A percentile compares a stretch with the other conserved stretches of the same genome.
phyloP scores from a whole-genome alignment of 2,113 vertebrate genomes.

The Platycercus adscitus region DNA sequence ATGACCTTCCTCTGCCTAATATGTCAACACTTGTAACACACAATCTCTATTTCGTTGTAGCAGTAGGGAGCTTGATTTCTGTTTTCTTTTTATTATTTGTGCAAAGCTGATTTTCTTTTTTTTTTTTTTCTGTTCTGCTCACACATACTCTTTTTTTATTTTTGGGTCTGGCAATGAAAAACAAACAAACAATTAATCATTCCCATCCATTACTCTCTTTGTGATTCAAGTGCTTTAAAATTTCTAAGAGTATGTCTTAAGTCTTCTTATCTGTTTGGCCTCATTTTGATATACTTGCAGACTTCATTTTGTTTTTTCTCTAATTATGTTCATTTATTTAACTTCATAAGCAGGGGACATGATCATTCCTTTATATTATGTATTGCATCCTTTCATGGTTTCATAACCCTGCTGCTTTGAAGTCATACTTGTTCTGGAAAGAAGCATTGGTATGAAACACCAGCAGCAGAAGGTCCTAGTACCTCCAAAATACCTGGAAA shows the following conservation, averaged over 20 bases:
- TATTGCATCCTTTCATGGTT: slow-evolving; percentile 73
- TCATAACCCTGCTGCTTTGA: slow-evolving; percentile 77
- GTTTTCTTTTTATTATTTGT: neutral
- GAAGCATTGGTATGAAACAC: slow-evolving; percentile 48
- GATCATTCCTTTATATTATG: slow-evolving; percentile 77
- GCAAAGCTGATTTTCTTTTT: slow-evolving; percentile 60
- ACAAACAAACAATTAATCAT: slow-evolving; percentile 75
- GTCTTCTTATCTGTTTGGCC: slow-evolving; percentile 84
- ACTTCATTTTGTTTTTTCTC: slow-evolving; percentile 91
- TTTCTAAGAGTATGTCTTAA: slow-evolving; percentile 81
- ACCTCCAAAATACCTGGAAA: slow-evolving; percentile 38
- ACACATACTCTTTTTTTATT: slow-evolving; percentile 77
- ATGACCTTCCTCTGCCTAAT: slow-evolving; percentile 20
- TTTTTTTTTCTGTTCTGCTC: slow-evolving; percentile 70
- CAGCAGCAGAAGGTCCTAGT: slow-evolving; percentile 43
- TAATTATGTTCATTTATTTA: slow-evolving; percentile 83
- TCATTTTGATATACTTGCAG: slow-evolving; percentile 85
- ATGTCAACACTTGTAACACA: neutral
- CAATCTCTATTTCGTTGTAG: slow-evolving; percentile 18
- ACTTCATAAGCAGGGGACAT: slow-evolving; percentile 79
- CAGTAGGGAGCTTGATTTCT: slow-evolving; percentile 40
- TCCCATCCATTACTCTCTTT: slow-evolving; percentile 82
- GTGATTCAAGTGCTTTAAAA: slow-evolving; percentile 85
- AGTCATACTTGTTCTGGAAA: slow-evolving; percentile 70
- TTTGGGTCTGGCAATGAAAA: slow-evolving; percentile 86